Evolutionary conservation across 2,888 invertebrate genomes (phyloP), one percentile per base, ranked within the genome.

Genomic region (Clistopyga incitator): DNA sequence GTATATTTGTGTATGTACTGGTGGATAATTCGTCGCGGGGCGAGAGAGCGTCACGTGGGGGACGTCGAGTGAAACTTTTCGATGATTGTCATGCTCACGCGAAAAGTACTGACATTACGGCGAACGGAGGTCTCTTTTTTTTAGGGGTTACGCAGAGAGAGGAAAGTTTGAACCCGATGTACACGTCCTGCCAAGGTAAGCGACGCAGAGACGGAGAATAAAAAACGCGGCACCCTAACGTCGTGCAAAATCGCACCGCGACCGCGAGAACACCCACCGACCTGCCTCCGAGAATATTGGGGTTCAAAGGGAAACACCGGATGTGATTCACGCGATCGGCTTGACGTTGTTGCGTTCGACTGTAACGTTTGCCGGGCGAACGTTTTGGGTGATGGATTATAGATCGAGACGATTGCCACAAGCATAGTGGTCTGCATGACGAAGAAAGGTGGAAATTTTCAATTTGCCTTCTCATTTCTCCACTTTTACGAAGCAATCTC

Each of bases 251-350:
- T 10, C 74, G 74, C 47, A 47, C 10, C 47, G 54, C 52, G 50
- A 45, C n/a, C 38, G 23, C 59, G 52, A 70, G 38, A 29, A 64
- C 42, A 42, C n/a, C 25, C 20, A 38, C 23, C 47, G 42, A 23
- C 11, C 68, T 20, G 23, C 15, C n/a, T 42, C 4, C 45, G n/a
- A 65, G 29, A 54, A 42, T 20, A 29, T 29, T 29, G 20, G 70
- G 83, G 67, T 72, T 59, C 52, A 56, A 42, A 71, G 47, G 79
- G 75, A 52, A 75, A 20, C 52, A 82, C 86, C 87, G 88, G 87
- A 89, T 86, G 90, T 89, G 88, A 89, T 89, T 88, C 89, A 88
- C 83, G 64, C 79, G 70, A 52, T 45, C 45, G 59, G 45, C 18
- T 25, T 47, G 15, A 75, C 67, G 52, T 72, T 77, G 50, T 59